Conservation (phyloP, 2,888 invertebrate genomes). For the Eristalis tenax region DNA sequence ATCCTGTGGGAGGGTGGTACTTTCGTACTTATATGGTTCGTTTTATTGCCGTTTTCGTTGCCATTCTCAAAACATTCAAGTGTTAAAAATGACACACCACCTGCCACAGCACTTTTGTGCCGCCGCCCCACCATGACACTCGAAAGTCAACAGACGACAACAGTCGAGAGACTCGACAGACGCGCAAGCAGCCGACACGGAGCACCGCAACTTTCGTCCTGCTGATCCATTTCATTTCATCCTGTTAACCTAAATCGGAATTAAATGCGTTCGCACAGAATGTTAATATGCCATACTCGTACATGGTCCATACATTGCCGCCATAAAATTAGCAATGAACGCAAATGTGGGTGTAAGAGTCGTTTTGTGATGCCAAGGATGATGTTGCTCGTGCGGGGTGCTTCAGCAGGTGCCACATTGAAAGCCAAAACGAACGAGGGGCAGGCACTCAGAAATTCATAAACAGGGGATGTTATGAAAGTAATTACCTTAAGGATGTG, state of each 20-base stretch:
- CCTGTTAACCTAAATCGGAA: slow-evolving; percentile 68
- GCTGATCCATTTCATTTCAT: slow-evolving; percentile 62
- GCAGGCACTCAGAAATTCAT: slow-evolving; percentile 41
- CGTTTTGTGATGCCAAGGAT: slow-evolving; percentile 29
- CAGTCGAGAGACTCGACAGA: background rate
- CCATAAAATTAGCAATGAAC: slow-evolving; percentile 10
- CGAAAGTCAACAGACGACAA: background rate
- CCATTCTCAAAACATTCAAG: slow-evolving; percentile 43
- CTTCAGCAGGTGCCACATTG: slow-evolving; percentile 35
- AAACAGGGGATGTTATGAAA: slow-evolving; percentile 8
- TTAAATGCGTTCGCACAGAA: slow-evolving; percentile 62
- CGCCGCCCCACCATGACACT: background rate
- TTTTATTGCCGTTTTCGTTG: slow-evolving; percentile 37
- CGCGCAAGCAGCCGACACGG: background rate
- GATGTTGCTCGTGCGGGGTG: slow-evolving; percentile 20
- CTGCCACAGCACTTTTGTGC: background rate
- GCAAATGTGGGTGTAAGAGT: slow-evolving; percentile 2
- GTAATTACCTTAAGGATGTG: slow-evolving; percentile 36
- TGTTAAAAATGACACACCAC: slow-evolving; percentile 52
- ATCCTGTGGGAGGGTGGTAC: slow-evolving; percentile 32
- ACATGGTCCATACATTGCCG: background rate
- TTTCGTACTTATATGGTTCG: slow-evolving; percentile 41
- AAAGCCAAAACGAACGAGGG: background rate
- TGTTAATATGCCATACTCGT: slow-evolving; percentile 39
- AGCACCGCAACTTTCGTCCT: slow-evolving; percentile 14